phyloP scores from a whole-genome alignment of 1,140 invertebrate species.

The Tetraneura akinire region DNA sequence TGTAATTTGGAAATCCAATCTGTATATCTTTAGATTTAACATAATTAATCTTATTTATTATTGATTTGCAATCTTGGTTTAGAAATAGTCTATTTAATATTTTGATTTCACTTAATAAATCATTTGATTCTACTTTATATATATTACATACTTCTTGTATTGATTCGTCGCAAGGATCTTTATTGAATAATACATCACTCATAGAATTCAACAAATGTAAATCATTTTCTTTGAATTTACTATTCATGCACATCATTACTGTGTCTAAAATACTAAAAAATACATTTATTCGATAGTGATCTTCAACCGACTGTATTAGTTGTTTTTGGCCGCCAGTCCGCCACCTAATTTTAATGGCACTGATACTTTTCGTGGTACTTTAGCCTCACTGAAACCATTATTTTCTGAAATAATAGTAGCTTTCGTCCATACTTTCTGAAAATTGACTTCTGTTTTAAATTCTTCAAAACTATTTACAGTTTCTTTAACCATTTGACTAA shows the following conservation, averaged over 20 bases:
- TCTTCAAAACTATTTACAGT: neutral
- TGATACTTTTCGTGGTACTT: neutral
- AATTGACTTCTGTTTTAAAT: neutral
- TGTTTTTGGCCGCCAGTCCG: neutral
- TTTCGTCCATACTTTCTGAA: neutral
- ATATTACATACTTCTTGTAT: neutral
- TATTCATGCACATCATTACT: neutral
- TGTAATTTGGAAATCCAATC: neutral
- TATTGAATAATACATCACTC: neutral
- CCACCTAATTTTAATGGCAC: constrained; percentile 11
- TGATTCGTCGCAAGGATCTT: neutral
- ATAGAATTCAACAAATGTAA: neutral
- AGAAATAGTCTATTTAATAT: neutral
- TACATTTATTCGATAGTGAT: neutral
- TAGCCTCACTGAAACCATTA: neutral
- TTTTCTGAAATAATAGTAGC: neutral
- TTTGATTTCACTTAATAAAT: neutral
- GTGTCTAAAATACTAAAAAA: neutral
- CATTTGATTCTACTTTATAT: neutral
- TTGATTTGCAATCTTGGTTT: neutral
- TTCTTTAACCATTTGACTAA: neutral
- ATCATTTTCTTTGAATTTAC: neutral
- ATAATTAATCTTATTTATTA: neutral
- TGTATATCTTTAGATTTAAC: neutral
- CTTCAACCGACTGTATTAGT: neutral